Evolutionary conservation across 2,888 invertebrate genomes (phyloP).

Genomic region (Ectemnius lituratus): DNA sequence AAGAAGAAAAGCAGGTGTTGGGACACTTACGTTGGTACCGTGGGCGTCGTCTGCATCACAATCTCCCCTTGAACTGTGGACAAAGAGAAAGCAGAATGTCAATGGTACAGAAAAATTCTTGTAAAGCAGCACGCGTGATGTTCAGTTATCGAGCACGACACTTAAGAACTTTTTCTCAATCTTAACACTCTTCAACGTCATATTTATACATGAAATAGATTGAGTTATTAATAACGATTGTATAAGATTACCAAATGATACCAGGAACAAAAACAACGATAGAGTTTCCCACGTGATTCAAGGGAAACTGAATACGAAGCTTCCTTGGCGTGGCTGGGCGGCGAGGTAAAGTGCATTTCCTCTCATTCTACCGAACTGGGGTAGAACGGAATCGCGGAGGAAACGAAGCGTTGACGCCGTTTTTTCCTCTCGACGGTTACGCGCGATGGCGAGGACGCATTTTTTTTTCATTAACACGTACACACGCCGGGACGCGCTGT

Average conservation of each 20-base stretch:
- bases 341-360: slow-evolving; percentile 28
- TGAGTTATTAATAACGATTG: neutral
- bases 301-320: slow-evolving; percentile 15
- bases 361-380: slow-evolving; percentile 55
- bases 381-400: slow-evolving; percentile 59
- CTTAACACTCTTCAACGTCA: too few relatives aligned
- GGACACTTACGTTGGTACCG: slow-evolving; percentile 74
- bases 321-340: slow-evolving; percentile 2
- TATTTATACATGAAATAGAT: too few relatives aligned
- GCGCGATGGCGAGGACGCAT: slow-evolving; percentile 46
- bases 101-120: neutral
- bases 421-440: slow-evolving; percentile 59
- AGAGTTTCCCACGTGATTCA: neutral
- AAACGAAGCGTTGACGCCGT: slow-evolving; percentile 63
- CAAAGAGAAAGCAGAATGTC: slow-evolving; percentile 66
- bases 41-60: slow-evolving; percentile 79
- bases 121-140: neutral
- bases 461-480: slow-evolving; percentile 36
- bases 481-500: slow-evolving; percentile 34
- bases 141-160: too few relatives aligned
- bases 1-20: neutral
- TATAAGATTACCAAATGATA: neutral
- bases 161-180: too few relatives aligned
- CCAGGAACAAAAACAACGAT: neutral
- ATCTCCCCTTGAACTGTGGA: slow-evolving; percentile 85